A percentile compares a stretch with the other conserved stretches of the same genome.
These are phyloP conservation scores for Phania funesta DNA, from an alignment of 2,888 invertebrate genomes.

Conservation along the genomic window DNA sequence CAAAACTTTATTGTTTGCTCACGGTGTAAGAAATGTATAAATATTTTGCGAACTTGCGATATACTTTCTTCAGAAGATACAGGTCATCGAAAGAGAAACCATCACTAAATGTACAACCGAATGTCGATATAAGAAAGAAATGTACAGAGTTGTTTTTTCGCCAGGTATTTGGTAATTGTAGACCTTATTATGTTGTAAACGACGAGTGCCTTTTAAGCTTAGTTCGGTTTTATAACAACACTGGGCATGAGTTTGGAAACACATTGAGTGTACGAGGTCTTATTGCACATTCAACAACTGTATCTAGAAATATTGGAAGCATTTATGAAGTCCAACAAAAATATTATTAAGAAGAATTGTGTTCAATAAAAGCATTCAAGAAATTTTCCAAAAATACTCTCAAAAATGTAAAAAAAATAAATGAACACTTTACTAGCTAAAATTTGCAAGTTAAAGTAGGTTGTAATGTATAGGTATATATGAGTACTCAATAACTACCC, in stretches of 20 bases:
- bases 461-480: too few species aligned
- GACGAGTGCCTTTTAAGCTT: slow-evolving; percentile 11
- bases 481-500: too few species aligned
- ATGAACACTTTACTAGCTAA: too few species aligned
- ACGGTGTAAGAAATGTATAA: too few species aligned
- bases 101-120: neutral
- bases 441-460: too few species aligned
- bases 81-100: neutral
- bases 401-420: too few species aligned
- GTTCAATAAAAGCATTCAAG: slow-evolving; percentile 3
- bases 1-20: too few species aligned
- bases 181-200: slow-evolving; percentile 10
- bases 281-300: slow-evolving; percentile 7
- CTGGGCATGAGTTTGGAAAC: slow-evolving; percentile 20
- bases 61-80: neutral
- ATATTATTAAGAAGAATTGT: slow-evolving; percentile 18
- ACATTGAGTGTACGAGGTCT: slow-evolving; percentile 3
- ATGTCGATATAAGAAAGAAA: neutral
- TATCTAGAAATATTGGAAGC: slow-evolving; percentile 13
- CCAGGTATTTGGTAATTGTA: slow-evolving; percentile 27
- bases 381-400: too few species aligned
- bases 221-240: neutral
- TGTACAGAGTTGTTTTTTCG: slow-evolving; percentile 10
- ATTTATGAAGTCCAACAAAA: slow-evolving; percentile 14
- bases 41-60: too few species aligned